phyloP scores from a whole-genome alignment of 2,113 vertebrate species.

The Eidolon helvum region DNA sequence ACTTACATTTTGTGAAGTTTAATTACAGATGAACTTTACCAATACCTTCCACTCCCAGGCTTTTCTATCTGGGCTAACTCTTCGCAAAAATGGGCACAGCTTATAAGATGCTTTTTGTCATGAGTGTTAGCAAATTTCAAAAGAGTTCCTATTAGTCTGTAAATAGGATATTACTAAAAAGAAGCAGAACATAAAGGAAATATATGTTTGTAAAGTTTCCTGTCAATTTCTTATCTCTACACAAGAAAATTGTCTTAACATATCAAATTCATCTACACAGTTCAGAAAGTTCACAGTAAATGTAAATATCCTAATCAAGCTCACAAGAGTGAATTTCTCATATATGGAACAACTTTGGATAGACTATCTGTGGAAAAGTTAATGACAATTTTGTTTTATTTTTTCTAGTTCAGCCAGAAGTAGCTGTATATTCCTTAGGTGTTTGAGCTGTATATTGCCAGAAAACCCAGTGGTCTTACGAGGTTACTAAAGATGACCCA shows the following conservation, averaged over 20 bases:
- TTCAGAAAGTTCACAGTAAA: not conserved
- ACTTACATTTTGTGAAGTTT: slow-evolving; percentile 62
- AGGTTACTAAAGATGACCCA: not conserved
- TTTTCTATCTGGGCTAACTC: not conserved
- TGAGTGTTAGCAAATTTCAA: slow-evolving; percentile 42
- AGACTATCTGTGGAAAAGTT: not conserved
- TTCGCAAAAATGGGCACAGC: slow-evolving; percentile 7
- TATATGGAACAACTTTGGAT: not conserved
- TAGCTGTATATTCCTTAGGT: not conserved
- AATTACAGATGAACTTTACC: slow-evolving; percentile 63
- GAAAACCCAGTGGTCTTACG: not conserved
- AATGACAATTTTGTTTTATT: not conserved
- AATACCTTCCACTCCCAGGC: not conserved
- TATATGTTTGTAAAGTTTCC: not conserved
- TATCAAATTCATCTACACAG: not conserved
- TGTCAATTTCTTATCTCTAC: not conserved
- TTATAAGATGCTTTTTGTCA: slow-evolving; percentile 5
- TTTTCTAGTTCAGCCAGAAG: not conserved
- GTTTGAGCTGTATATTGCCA: not conserved
- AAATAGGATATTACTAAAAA: not conserved
- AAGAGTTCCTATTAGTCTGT: slow-evolving; percentile 29
- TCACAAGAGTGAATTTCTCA: not conserved
- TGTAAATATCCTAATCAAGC: not conserved
- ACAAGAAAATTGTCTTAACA: not conserved
- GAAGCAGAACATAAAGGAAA: not conserved